Conservation (phyloP, 2,113 vertebrate genomes). For the Ginglymostoma cirratum region DNA sequence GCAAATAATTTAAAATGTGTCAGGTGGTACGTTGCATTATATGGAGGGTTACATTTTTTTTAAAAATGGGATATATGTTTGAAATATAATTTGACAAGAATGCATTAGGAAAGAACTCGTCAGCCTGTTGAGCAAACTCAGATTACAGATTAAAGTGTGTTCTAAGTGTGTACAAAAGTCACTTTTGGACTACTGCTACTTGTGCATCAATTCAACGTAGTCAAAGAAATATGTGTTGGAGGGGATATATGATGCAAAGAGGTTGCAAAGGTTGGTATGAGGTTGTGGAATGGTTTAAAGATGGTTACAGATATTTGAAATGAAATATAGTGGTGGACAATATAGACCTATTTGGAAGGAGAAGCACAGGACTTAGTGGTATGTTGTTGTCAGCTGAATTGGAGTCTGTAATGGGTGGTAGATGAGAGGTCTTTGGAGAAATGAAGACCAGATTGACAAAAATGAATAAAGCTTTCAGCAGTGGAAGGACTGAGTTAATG, state of each 20-base stretch:
- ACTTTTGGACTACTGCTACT: background rate
- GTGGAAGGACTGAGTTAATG: too few relatives aligned
- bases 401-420: too few relatives aligned
- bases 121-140: background rate
- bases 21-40: background rate
- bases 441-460: too few relatives aligned
- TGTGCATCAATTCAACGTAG: background rate
- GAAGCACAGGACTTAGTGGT: too few relatives aligned
- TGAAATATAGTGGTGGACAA: background rate
- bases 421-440: too few relatives aligned
- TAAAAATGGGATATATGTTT: background rate
- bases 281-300: background rate
- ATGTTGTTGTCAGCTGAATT: too few relatives aligned
- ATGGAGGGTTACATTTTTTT: too few relatives aligned
- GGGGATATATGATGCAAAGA: too few relatives aligned
- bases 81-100: background rate
- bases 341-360: background rate
- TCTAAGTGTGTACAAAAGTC: background rate
- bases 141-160: background rate
- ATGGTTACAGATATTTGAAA: background rate
- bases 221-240: background rate
- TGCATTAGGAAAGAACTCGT: background rate
- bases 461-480: too few relatives aligned
- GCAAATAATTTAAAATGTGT: background rate
- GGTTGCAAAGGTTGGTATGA: background rate